Percentiles rank a stretch among this genome's conserved stretches.
phyloP scores from a whole-genome alignment of 2,113 vertebrate species.

The Marcusenius ussheri region DNA sequence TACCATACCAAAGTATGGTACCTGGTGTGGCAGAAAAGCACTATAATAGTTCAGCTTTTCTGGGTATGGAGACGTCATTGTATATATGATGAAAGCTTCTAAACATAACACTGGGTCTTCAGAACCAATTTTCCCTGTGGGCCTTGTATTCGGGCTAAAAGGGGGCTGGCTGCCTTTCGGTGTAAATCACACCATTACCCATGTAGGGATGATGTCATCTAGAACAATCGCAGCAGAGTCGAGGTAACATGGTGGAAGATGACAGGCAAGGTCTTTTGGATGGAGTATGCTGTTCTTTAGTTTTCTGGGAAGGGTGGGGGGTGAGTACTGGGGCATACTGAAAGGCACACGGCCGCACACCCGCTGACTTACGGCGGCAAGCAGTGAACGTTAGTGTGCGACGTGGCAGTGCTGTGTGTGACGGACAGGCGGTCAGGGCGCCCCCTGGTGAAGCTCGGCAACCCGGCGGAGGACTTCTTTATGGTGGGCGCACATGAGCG shows the following conservation, averaged over 20 bases:
- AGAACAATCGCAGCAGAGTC: neutral
- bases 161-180: neutral
- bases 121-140: neutral
- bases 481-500: constrained; percentile 62
- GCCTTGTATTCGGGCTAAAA: neutral
- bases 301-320: neutral
- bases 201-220: neutral
- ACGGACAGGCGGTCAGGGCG: constrained; percentile 55
- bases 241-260: neutral
- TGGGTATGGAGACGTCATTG: neutral
- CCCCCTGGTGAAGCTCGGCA: constrained; percentile 51
- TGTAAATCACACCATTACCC: neutral
- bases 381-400: neutral
- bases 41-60: neutral
- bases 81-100: neutral
- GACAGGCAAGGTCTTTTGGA: neutral
- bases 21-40: neutral
- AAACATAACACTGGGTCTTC: neutral
- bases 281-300: neutral
- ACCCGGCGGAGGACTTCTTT: constrained; percentile 63
- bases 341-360: neutral
- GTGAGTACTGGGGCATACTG: neutral
- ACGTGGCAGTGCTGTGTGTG: neutral
- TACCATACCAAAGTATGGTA: neutral
- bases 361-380: neutral